Evolutionary conservation across 2,888 invertebrate genomes (phyloP), one percentile per base, ranked within the genome.

Genomic region (Yponomeuta plumbellus): DNA sequence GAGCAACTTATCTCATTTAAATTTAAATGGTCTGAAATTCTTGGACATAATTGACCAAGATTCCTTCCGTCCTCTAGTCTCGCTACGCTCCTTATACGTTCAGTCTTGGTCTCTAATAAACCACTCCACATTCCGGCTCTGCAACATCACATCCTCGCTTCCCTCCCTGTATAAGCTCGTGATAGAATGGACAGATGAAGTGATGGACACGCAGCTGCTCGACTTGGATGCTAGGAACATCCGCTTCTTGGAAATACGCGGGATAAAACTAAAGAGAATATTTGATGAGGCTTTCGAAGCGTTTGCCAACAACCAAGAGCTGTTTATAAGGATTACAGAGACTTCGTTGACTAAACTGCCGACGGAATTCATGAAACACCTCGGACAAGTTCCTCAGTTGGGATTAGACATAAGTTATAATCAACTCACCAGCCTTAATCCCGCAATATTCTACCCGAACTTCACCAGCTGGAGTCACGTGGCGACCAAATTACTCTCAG

Each of bases 391-490:
- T 75, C 95, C 96, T 11, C 96, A 96, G 81, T 92, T 97, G 68
- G 94, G 94, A 58, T 92, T 98, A 69, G 97, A 97, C 85, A 92
- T 97, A 71, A 94, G 96, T 70, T 93, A 94, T 79, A 98, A 98
- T 88, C 93, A 94, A 85, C 92, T 97, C 78, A 93, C 94, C 52
- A 94, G 94, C 68, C 92, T 97, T 71, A 95, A 95, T 80, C 95
- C 97, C 66, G 96, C 96, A 70, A 95, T 96, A 70, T 95, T 97
- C 81, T 97, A 97, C 83, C 96, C 96, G 39, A 97, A 97, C 83
- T 94, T 95, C 72, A 95, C 96, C 26, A 94, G 94, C 74, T 97
- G 97, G 97, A 97, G 97, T 84, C 94, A 95, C 72, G 95, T 96
- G 71, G 97, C 97, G 17, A 97, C 97, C 6, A 95, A 96, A 78